Evolutionary conservation across 92 coral and sea anemone genomes (phyloP).

Genomic region (Porites cylindrica): DNA sequence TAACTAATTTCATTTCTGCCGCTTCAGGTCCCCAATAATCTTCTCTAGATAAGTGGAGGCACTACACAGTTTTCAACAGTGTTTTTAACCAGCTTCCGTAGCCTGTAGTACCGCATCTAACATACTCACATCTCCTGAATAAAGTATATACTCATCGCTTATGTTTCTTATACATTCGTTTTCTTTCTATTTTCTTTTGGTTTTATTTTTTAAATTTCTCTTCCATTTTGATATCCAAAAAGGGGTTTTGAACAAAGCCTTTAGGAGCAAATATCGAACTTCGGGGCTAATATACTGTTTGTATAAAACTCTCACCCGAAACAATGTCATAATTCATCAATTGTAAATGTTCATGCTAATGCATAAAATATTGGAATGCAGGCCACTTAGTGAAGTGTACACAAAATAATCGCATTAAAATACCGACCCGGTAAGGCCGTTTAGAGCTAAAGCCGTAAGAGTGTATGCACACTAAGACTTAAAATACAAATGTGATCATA

Average conservation of each 20-base stretch:
- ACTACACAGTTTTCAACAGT: no score
- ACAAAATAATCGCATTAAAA: slow-evolving; percentile 44
- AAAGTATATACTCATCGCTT: no score
- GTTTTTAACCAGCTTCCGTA: no score
- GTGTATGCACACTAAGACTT: neutral
- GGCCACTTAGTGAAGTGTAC: slow-evolving; percentile 19
- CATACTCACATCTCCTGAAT: no score
- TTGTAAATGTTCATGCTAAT: slow-evolving; percentile 14
- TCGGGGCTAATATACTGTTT: slow-evolving; percentile 33
- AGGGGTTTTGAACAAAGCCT: neutral
- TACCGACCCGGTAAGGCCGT: slow-evolving; percentile 10
- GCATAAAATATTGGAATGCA: slow-evolving; percentile 4
- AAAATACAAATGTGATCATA: neutral
- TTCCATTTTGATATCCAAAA: no score
- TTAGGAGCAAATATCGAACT: neutral
- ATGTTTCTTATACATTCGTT: no score
- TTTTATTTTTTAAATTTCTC: no score
- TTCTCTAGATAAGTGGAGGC: no score
- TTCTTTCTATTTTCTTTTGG: no score
- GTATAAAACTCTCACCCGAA: slow-evolving; percentile 27
- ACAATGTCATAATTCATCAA: slow-evolving; percentile 9
- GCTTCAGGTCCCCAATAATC: no score
- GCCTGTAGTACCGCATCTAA: no score
- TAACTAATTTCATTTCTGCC: no score
- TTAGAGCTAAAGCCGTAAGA: neutral